Base-by-base conservation (phyloP, 2,888 invertebrate species). In the Bellardia pandia region DNA sequence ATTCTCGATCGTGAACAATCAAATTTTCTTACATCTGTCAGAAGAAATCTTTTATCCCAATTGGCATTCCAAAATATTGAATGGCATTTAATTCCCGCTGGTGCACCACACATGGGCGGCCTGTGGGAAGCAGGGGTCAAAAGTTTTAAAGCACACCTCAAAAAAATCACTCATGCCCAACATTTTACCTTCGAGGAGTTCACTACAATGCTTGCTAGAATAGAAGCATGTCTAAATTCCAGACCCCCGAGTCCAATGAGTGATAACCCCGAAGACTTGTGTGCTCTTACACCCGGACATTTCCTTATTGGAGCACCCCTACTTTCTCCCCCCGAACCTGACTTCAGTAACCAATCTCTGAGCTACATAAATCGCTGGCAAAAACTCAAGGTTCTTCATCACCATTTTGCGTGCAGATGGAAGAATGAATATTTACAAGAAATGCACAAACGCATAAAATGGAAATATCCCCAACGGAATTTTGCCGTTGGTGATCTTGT, bases 191-290 rank as follows among this genome's bases (percentile, higher is more conserved):
- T 58, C 9, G 81, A 56, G 9, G 81, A 81, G 53, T 64, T 74
- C 30, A 7, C 74, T 4, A 81, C 64, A 1, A 51, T 74, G 75
- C 64, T 75, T 2, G 23, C 81, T 16, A 51, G 74, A 56, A 75
- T 82, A 23, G 75, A 82, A 75, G 53, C 53, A 3, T 82, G 66
- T 56, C 58, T 82, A 11, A 82, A 82, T 33, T 82, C 64, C 5
- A 33, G 48, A 16, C 62, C 81, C 23, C 30, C 75, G 2, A 45
- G 30, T 45, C 56, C 81, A 11, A 56, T 75, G 53, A 64, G 42
- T 37, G 80, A 80, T 11, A 51, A 80, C 23, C 80, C 72, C 16
- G 60, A 72, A 13, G 48, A 69, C n/a, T 13, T 74, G 7, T 56
- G 60, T 7, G 66, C 74, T 1, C 13, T 72, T 11, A 62, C 72